Evolutionary conservation across 1,140 invertebrate species (phyloP).

Genomic region (Scaptomyza hsui): DNA sequence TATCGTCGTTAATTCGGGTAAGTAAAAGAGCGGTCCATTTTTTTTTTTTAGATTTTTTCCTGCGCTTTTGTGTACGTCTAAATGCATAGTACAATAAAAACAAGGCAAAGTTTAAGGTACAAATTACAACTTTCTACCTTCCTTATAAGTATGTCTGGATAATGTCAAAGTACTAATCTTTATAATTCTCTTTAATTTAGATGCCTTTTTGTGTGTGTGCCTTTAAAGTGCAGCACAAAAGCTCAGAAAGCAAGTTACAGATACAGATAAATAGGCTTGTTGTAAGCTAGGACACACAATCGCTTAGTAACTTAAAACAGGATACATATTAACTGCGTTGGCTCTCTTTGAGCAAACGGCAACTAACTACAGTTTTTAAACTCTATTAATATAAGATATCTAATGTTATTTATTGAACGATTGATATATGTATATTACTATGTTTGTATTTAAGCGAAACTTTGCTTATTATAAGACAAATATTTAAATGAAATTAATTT

Average conservation of each 20-base stretch:
- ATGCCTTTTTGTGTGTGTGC: constrained; percentile 75
- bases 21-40: too few relatives aligned
- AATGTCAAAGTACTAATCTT: constrained; percentile 62
- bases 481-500: constrained; percentile 30
- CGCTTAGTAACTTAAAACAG: constrained; percentile 71
- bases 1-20: constrained; percentile 68
- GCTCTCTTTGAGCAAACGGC: constrained; percentile 58
- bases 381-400: constrained; percentile 54
- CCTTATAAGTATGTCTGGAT: constrained; percentile 47
- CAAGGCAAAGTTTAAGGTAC: constrained; percentile 38
- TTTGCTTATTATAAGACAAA: constrained; percentile 24
- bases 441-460: constrained; percentile 22
- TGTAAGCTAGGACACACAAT: constrained; percentile 68
- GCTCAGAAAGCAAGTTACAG: constrained; percentile 54
- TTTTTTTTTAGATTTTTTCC: constrained; percentile 8
- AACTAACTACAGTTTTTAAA: constrained; percentile 67
- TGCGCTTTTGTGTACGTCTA: constrained; percentile 40
- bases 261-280: constrained; percentile 57
- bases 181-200: constrained; percentile 82
- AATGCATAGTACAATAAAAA: constrained; percentile 32
- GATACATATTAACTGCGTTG: constrained; percentile 62
- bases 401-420: constrained; percentile 60
- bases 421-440: constrained; percentile 22
- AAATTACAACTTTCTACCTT: constrained; percentile 39
- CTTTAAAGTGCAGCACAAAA: constrained; percentile 77